These are phyloP conservation scores for Neria commutata DNA, from an alignment of 2,888 invertebrate genomes.

Conservation along the genomic window DNA sequence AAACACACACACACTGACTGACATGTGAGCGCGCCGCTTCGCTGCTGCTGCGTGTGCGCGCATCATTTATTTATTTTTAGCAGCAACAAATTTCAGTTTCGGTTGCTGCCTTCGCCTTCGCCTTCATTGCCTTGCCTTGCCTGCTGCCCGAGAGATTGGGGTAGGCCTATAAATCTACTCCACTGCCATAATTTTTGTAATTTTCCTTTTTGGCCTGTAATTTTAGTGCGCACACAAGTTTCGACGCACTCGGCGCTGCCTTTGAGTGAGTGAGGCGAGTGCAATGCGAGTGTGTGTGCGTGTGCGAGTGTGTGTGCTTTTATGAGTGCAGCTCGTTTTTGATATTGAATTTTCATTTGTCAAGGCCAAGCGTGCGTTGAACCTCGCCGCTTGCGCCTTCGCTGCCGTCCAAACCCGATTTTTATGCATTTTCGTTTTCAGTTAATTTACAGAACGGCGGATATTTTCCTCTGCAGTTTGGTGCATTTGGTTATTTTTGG, in stretches of 20 bases:
- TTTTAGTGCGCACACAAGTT: conserved; percentile 5
- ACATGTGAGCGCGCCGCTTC: too few species aligned
- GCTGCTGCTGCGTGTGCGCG: not conserved
- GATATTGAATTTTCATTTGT: conserved; percentile 44
- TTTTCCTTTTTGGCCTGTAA: conserved; percentile 35
- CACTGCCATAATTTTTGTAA: conserved; percentile 44
- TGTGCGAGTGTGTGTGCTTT: conserved; percentile 26
- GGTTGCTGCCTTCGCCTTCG: conserved; percentile 21
- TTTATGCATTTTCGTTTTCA: conserved; percentile 5
- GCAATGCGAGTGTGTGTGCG: conserved; percentile 23
- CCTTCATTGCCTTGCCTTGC: too few species aligned
- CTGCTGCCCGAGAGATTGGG: too few species aligned
- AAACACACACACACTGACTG: too few species aligned
- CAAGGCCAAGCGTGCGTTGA: conserved; percentile 43
- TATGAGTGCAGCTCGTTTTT: conserved; percentile 28
- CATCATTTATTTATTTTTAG: conserved; percentile 35
- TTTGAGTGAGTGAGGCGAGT: conserved; percentile 5
- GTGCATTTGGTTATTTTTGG: not conserved
- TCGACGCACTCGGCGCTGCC: not conserved
- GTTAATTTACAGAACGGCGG: conserved; percentile 30
- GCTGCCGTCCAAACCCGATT: conserved; percentile 8
- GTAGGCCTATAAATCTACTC: conserved; percentile 45
- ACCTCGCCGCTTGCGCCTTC: conserved; percentile 20
- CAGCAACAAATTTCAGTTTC: conserved; percentile 40
- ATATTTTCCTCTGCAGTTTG: too few species aligned